Evolutionary conservation across 2,797 vertebrate genomes (phyloP), one percentile per base, ranked within the genome.

Genomic region (Alca torda): DNA sequence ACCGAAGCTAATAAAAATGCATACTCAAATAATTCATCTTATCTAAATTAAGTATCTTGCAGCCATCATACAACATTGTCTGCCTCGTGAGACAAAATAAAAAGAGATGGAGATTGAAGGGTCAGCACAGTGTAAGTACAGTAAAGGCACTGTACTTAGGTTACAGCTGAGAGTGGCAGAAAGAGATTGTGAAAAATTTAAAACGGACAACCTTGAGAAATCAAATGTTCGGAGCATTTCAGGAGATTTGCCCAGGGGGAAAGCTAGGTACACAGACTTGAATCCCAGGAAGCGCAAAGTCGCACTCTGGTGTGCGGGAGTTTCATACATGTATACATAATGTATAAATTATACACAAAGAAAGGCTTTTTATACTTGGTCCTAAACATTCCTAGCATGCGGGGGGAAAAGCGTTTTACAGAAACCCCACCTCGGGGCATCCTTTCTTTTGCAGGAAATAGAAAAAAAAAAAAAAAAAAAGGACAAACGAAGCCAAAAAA

Each of bases 1-100:
- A 94, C 77, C 19, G 20, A 76, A 70, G 93, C 11, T 92, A 95
- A 91, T 59, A 93, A 97, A 89, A 96, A 80, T 31, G 25, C 82
- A 88, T 21, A 43, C 46, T 86, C 75, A 86, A 88, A 94, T 95
- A 86, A 96, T 82, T 87, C 65, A 86, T 26, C 41, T 57, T 87
- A 95, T 92, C 67, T 81, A 95, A 97, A 97, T 95, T 79, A 97
- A 97, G 70, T 85, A 94, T 87, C 78, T 87, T 90, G 87, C 79
- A 92, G 86, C 64, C 63, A 90, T 70, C 90, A 76, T n/a, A 75
- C 63, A 92, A 67, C 60, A 92, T 20, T 59, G 48, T 84, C 63
- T 95, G 67, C 5, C 46, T 68, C 13, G 11, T 41, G 73, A 74
- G 54, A 85, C 69, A 76, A 95, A 94, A 63, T 56, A 93, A 79